phyloP scores from a whole-genome alignment of 2,113 vertebrate species.

The Astur gentilis region DNA sequence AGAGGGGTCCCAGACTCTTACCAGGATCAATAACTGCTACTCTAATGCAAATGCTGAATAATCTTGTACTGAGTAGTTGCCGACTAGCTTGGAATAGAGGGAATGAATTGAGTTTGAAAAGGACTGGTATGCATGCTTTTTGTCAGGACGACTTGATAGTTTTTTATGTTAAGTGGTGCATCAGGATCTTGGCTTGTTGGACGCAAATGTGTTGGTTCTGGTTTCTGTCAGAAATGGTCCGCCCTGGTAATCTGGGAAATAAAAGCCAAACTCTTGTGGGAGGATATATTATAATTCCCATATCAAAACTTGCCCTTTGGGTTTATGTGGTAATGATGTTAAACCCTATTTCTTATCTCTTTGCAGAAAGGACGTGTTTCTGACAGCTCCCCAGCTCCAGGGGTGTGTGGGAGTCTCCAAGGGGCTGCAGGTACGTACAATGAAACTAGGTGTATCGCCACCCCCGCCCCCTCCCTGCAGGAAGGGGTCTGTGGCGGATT shows the following conservation, averaged over 20 bases:
- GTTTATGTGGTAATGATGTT: background rate
- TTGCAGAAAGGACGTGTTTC: background rate
- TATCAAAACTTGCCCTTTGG: background rate
- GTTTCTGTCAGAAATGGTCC: background rate
- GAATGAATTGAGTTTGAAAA: background rate
- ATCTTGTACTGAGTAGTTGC: background rate
- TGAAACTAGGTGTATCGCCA: background rate
- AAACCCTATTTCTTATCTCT: background rate
- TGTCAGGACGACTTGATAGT: background rate
- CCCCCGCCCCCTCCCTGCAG: background rate
- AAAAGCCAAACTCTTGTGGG: background rate
- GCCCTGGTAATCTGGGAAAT: background rate
- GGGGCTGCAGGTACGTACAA: background rate
- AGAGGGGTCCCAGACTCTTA: background rate
- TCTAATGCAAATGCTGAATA: background rate
- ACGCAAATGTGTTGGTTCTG: background rate
- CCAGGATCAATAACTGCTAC: background rate
- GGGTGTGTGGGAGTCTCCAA: background rate
- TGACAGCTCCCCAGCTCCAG: background rate
- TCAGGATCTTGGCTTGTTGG: background rate
- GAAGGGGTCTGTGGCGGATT: background rate
- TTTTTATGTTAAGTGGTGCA: background rate
- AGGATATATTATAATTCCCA: background rate
- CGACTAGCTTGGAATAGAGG: background rate
- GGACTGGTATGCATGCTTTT: background rate